phyloP scores from a whole-genome alignment of 92 coral and sea anemone genomes.

The Palythoa heliodiscus region DNA sequence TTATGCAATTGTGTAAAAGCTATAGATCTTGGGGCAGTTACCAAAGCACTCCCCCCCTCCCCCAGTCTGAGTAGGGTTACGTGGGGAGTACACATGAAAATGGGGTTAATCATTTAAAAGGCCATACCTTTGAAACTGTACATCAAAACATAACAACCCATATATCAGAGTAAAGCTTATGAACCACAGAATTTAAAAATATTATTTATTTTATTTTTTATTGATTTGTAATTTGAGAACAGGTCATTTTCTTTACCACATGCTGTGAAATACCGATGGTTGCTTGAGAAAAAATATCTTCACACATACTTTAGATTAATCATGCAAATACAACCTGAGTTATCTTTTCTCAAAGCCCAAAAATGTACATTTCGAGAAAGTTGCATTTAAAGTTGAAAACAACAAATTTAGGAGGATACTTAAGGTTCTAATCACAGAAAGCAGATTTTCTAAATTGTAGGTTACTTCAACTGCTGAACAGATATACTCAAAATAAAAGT shows the following conservation, averaged over 20 bases:
- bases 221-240: constrained; percentile 40
- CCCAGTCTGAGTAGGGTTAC: too few species aligned
- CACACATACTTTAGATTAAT: constrained; percentile 45
- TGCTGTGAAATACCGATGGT: constrained; percentile 44
- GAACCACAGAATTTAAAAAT: constrained; percentile 39
- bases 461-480: constrained; percentile 21
- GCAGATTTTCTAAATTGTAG: constrained; percentile 3
- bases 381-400: constrained; percentile 40
- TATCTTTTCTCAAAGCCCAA: constrained; percentile 53
- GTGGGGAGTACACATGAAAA: too few species aligned
- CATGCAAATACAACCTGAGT: constrained; percentile 48
- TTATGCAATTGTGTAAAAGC: too few species aligned
- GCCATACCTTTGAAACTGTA: constrained; percentile 38
- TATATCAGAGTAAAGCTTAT: constrained; percentile 44
- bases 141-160: constrained; percentile 29
- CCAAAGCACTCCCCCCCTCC: too few species aligned
- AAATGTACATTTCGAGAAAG: constrained; percentile 47
- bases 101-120: not conserved
- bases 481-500: not conserved
- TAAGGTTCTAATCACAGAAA: not conserved
- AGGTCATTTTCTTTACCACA: constrained; percentile 32
- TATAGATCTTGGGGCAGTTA: too few species aligned
- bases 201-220: constrained; percentile 1
- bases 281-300: constrained; percentile 56
- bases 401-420: constrained; percentile 6